phyloP scores from a whole-genome alignment of 2,113 vertebrate genomes.

The Embiotoca jacksoni region DNA sequence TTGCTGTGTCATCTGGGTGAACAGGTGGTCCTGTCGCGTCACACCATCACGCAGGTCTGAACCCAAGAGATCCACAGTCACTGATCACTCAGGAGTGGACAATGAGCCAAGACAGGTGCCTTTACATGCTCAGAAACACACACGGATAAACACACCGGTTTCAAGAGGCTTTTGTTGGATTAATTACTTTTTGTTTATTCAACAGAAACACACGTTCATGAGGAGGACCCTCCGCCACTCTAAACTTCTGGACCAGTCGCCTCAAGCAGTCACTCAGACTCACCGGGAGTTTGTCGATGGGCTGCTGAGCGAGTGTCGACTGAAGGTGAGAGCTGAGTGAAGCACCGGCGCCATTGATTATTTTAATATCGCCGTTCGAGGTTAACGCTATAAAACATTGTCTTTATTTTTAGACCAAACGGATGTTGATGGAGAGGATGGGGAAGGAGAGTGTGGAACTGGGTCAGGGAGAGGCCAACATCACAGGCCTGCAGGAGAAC shows the following conservation, averaged over 20 bases:
- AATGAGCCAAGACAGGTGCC: constrained; percentile 91
- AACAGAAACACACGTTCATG: constrained; percentile 92
- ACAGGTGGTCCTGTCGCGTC: constrained; percentile 92
- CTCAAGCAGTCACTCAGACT: constrained; percentile 92
- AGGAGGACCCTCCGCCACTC: constrained; percentile 93
- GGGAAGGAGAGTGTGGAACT: constrained; percentile 94
- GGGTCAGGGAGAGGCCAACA: constrained; percentile 94
- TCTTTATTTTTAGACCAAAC: constrained; percentile 88
- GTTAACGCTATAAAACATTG: background rate
- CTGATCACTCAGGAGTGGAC: constrained; percentile 86
- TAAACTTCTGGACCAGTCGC: constrained; percentile 93
- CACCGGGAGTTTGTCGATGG: constrained; percentile 97
- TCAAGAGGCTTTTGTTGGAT: background rate
- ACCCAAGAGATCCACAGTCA: constrained; percentile 83
- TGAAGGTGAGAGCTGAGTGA: constrained; percentile 87
- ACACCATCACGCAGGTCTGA: constrained; percentile 89
- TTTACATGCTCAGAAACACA: background rate
- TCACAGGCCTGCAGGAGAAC: constrained; percentile 95
- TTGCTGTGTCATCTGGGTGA: constrained; percentile 43
- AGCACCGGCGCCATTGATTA: background rate
- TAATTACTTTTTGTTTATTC: constrained; percentile 29
- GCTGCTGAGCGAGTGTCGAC: constrained; percentile 94
- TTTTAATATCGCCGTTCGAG: background rate
- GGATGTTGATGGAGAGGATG: constrained; percentile 99
- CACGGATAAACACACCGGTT: background rate